Conservation (phyloP, 2,797 vertebrate genomes). For the Coendou prehensilis region DNA sequence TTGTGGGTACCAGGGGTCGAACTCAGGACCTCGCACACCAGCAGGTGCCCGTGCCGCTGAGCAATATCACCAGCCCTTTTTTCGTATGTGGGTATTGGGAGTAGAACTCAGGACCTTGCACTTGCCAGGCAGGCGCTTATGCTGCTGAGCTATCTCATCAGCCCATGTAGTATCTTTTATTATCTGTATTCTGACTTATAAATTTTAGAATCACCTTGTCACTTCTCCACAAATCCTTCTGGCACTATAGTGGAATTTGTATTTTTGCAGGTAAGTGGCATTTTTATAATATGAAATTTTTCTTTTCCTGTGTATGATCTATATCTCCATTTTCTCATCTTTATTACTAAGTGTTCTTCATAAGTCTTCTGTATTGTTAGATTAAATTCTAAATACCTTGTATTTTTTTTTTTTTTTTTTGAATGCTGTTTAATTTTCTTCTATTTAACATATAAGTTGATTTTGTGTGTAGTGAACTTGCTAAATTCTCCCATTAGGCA, state of each 20-base stretch:
- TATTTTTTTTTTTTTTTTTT: neutral
- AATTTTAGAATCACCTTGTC: slow-evolving; percentile 26
- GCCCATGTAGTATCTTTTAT: neutral
- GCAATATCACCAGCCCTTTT: too few relatives aligned
- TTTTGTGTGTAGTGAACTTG: slow-evolving; percentile 13
- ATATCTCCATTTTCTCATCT: neutral
- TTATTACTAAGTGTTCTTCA: slow-evolving; percentile 10
- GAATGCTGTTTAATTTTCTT: slow-evolving; percentile 23
- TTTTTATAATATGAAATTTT: neutral
- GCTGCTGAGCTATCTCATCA: too few relatives aligned
- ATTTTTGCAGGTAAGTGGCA: neutral
- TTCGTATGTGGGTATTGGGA: too few relatives aligned
- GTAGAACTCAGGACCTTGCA: too few relatives aligned
- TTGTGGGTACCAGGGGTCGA: too few relatives aligned
- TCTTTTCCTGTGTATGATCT: neutral
- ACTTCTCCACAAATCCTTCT: neutral
- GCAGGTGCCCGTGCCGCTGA: too few relatives aligned
- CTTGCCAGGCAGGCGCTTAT: too few relatives aligned
- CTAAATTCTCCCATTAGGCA: neutral
- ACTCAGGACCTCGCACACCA: too few relatives aligned
- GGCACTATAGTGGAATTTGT: neutral
- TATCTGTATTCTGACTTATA: neutral
- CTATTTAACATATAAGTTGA: neutral
- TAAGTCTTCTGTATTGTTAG: slow-evolving; percentile 5
- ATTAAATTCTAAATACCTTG: neutral